Conservation (phyloP, 1,140 invertebrate species). For the Leucophenga varia region DNA sequence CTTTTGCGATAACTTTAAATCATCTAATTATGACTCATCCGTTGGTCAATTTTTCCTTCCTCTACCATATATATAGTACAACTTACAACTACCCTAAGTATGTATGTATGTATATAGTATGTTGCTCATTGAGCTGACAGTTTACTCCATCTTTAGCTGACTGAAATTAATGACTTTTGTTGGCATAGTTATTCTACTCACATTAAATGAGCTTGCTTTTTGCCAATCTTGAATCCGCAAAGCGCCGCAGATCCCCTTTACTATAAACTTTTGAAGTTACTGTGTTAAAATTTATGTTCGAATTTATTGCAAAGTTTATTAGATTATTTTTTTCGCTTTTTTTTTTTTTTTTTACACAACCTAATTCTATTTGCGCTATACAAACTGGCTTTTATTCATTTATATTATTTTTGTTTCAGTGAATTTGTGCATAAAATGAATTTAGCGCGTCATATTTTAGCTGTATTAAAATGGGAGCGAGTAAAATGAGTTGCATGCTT, state of each 20-base stretch:
- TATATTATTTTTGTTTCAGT: too few species aligned
- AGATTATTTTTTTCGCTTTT: constrained; percentile 34
- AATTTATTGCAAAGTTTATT: constrained; percentile 55
- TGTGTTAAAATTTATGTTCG: constrained; percentile 52
- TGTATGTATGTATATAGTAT: too few species aligned
- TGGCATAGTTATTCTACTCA: constrained; percentile 54
- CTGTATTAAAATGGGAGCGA: not conserved
- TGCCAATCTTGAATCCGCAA: too few species aligned
- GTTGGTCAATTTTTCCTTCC: not conserved
- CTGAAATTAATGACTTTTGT: constrained; percentile 54
- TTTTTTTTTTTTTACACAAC: constrained; percentile 25
- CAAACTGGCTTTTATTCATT: too few species aligned
- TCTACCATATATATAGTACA: constrained; percentile 1
- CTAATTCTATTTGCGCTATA: too few species aligned
- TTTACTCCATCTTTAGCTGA: constrained; percentile 52
- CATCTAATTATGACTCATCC: constrained; percentile 49
- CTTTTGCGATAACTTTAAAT: constrained; percentile 55
- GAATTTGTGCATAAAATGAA: constrained; percentile 21
- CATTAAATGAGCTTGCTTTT: constrained; percentile 49
- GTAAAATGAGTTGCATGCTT: constrained; percentile 18
- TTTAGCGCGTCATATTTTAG: too few species aligned
- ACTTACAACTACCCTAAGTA: too few species aligned
- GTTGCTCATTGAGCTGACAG: constrained; percentile 38
- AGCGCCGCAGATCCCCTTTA: too few species aligned
- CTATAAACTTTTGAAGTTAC: too few species aligned